Evolutionary conservation across 2,888 invertebrate species (phyloP), one percentile per base, ranked within the genome.

Genomic region (Salpingus planirostris): DNA sequence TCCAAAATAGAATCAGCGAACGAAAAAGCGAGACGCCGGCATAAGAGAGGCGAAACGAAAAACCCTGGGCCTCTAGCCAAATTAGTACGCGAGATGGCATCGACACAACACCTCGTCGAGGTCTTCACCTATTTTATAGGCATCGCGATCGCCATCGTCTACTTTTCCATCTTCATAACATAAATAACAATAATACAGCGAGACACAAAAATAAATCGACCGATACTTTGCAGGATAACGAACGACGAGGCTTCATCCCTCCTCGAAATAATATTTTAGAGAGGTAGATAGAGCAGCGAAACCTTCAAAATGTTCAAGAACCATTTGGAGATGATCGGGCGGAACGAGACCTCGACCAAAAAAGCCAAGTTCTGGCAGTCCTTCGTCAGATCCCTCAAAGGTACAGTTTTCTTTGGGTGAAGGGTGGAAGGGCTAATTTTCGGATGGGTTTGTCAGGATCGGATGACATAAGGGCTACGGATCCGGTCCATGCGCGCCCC

Each of bases 311-410:
- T 88, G 83, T 86, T 88, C 73, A 87, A 82, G 74, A 84, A 71
- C 69, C 89, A 89, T 73, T 80, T 89, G 72, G 88, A 88, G 73
- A 88, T 89, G 85, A 89, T 89, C 67, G 86, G 88, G 71, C 81
- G 88, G 71, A 88, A 89, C 68, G 89, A 89, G 74, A 78, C 83
- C 66, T 80, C 87, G 65, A 83, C 85, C 71, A 87, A 85, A 74
- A 89, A 89, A 73, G 89, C 89, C 66, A 89, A 80, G 73, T 89
- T 89, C 72, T 89, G 89, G 89, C 88, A 88, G 70, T 87, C 88
- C 62, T 89, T 84, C 68, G 86, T 89, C 67, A 80, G 89, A 69
- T 89, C 89, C 70, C 76, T 89, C 54, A 89, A 89, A 78, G 89
- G 89, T 89, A 70, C 70, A 18, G 18, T 18, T 18, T 6, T 18